These are phyloP conservation scores for Lithophane socia DNA, from an alignment of 2,888 invertebrate species.

Conservation along the genomic window DNA sequence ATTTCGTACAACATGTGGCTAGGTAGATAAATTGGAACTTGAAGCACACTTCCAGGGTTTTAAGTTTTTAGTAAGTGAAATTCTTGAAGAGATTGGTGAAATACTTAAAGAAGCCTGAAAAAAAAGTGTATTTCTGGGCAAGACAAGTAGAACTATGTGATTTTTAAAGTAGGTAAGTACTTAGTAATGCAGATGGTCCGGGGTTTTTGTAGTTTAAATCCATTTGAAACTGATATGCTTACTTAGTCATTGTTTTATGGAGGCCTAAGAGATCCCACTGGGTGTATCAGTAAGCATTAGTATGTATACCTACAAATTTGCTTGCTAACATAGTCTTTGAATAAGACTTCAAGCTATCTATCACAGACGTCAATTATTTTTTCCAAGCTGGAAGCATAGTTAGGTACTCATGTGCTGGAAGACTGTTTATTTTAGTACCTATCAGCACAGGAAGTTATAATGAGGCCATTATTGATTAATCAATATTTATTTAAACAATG, in stretches of 20 bases:
- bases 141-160: not conserved
- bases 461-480: slow-evolving; percentile 49
- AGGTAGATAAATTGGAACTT: slow-evolving; percentile 54
- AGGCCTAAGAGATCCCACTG: not conserved
- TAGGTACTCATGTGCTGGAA: not conserved
- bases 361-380: slow-evolving; percentile 6
- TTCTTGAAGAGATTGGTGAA: slow-evolving; percentile 31
- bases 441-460: slow-evolving; percentile 59
- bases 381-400: not conserved
- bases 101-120: slow-evolving; percentile 20
- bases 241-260: not conserved
- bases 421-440: slow-evolving; percentile 26
- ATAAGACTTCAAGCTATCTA: not conserved
- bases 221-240: not conserved
- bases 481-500: slow-evolving; percentile 54
- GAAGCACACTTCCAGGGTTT: slow-evolving; percentile 42
- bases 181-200: not conserved
- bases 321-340: not conserved
- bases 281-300: not conserved
- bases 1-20: slow-evolving; percentile 72
- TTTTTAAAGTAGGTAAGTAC: slow-evolving; percentile 22
- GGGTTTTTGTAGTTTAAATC: not conserved
- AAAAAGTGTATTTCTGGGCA: slow-evolving; percentile 21
- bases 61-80: slow-evolving; percentile 25
- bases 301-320: not conserved